Evolutionary conservation across 2,113 vertebrate species (phyloP), one percentile per base, ranked within the genome.

Genomic region (Sinocyclocheilus rhinocerous): DNA sequence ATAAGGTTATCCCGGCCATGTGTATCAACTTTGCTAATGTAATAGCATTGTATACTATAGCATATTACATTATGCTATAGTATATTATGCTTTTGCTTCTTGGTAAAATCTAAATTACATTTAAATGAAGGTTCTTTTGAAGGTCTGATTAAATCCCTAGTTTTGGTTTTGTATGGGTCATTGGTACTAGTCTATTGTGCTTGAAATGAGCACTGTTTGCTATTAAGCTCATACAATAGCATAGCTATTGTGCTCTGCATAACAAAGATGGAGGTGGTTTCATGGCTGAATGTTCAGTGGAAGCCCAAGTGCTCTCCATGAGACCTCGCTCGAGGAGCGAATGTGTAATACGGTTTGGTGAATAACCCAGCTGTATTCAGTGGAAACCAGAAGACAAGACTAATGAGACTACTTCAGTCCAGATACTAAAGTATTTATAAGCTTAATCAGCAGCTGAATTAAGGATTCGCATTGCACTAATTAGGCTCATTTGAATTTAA

Each of bases 401-500:
- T 83, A 83, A 87, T 87, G 59, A 87, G 85, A 76, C 82, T 65
- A 76, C 67, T 87, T 82, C 57, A 86, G 84, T 77, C 26, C 87
- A 80, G 76, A 84, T 79, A 69, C 88, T 84, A 33, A 78, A 86
- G 75, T 86, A 84, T 76, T 86, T 81, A 86, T 86, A 50, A 89
- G 76, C 76, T 89, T 87, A 89, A 89, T 77, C 77, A 88, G 81
- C 36, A 22, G 42, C 81, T 84, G 48, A 87, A 84, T 78, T 80
- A 72, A 87, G 42, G 22, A n/a, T 78, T 67, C 80, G 22, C 86
- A 72, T 78, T 81, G 82, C 15, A 65, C 78, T 86, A 81, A 88
- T 86, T 86, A 75, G 82, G 26, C 69, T 84, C 69, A 55, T 86
- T 85, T 76, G 76, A 84, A 79, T 82, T 67, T 33, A 87, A 88